A percentile compares a stretch with the other conserved stretches of the same genome.
These are phyloP conservation scores for Osmerus eperlanus DNA, from an alignment of 2,113 vertebrate genomes.

Conservation along the genomic window DNA sequence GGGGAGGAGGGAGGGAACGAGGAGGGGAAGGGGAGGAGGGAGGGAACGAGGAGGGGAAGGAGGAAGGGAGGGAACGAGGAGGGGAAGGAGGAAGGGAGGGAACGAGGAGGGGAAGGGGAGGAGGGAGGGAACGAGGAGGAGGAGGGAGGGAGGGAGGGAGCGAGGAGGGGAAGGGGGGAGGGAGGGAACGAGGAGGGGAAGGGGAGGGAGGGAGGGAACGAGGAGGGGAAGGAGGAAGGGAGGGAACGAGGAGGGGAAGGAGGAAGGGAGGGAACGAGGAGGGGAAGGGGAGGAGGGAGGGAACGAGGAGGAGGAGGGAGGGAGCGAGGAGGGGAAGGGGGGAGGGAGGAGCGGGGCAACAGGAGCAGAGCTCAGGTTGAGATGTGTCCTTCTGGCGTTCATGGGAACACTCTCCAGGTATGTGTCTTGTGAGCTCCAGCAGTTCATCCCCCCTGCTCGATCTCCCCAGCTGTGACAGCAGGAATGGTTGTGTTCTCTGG, in stretches of 20 bases:
- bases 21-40: too few relatives aligned
- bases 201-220: too few relatives aligned
- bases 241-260: not conserved
- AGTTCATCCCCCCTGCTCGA: not conserved
- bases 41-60: too few relatives aligned
- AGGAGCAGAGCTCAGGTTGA: not conserved
- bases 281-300: too few relatives aligned
- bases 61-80: too few relatives aligned
- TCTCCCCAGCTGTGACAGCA: not conserved
- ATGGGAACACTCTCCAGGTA: not conserved
- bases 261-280: not conserved
- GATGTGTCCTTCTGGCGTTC: not conserved
- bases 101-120: too few relatives aligned
- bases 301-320: too few relatives aligned
- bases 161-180: too few relatives aligned
- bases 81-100: not conserved
- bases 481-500: slow-evolving; percentile 1
- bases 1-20: not conserved
- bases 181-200: too few relatives aligned
- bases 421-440: not conserved
- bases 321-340: too few relatives aligned
- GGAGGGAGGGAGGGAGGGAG: not conserved
- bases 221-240: too few relatives aligned
- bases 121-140: too few relatives aligned
- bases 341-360: not conserved